phyloP scores from a whole-genome alignment of 1,140 invertebrate species.

The Hyles vespertilio region DNA sequence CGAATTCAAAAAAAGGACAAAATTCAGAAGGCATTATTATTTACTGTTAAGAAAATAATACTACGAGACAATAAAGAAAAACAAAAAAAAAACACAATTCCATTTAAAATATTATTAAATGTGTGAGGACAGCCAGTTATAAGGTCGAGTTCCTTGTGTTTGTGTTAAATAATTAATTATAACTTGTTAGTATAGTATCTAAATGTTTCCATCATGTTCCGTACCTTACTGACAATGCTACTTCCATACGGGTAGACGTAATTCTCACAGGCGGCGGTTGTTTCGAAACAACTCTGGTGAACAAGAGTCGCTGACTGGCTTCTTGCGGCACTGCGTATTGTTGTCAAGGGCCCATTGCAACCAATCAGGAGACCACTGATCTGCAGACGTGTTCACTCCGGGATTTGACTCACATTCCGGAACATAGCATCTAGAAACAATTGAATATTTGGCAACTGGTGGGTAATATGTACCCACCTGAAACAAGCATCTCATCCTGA shows the following conservation, averaged over 20 bases:
- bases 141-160: too few relatives aligned
- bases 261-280: conserved; percentile 29
- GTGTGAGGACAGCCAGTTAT: too few relatives aligned
- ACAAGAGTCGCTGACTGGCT: conserved; percentile 24
- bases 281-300: conserved; percentile 40
- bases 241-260: conserved; percentile 37
- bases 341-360: conserved; percentile 35
- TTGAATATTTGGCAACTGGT: not conserved
- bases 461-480: too few relatives aligned
- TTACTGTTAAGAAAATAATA: too few relatives aligned
- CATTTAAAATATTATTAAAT: too few relatives aligned
- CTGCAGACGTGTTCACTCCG: conserved; percentile 15
- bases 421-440: conserved; percentile 40
- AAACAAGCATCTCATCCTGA: too few relatives aligned
- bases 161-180: too few relatives aligned
- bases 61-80: too few relatives aligned
- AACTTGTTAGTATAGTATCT: too few relatives aligned
- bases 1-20: too few relatives aligned
- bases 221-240: conserved; percentile 55
- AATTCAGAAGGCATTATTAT: too few relatives aligned
- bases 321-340: conserved; percentile 30
- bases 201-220: not conserved
- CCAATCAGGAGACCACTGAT: conserved; percentile 42
- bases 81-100: too few relatives aligned
- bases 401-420: conserved; percentile 55